These are phyloP conservation scores for Tetragnatha montana DNA, from an alignment of 2,888 invertebrate species.

Conservation along the genomic window DNA sequence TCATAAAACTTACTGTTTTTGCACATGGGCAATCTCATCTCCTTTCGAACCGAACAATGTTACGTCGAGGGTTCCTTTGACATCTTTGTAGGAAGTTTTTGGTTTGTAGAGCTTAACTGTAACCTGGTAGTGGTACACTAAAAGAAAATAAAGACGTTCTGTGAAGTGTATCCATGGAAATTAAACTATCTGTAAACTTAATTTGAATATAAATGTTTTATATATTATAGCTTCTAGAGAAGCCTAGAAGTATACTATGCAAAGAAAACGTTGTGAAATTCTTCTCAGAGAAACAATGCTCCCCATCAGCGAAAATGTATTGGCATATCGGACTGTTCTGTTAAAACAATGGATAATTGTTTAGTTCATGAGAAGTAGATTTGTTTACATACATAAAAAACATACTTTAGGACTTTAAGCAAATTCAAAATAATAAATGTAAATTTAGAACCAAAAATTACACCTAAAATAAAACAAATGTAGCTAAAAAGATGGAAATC, in stretches of 20 bases:
- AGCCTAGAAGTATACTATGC: background rate
- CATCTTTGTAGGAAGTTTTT: conserved; percentile 48
- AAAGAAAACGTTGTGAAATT: too few species aligned
- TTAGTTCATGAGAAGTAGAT: too few species aligned
- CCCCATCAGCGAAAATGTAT: too few species aligned
- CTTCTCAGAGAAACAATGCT: too few species aligned
- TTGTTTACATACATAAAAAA: too few species aligned
- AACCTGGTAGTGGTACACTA: conserved; percentile 69
- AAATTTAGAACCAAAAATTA: too few species aligned
- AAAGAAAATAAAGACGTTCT: background rate
- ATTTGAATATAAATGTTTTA: background rate
- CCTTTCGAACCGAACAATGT: conserved; percentile 51
- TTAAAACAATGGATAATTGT: too few species aligned
- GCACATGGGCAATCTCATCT: conserved; percentile 47
- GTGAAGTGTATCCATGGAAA: background rate
- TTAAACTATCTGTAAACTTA: background rate
- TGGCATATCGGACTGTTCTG: too few species aligned
- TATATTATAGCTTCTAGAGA: background rate
- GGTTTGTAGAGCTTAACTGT: conserved; percentile 60
- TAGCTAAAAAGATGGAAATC: too few species aligned
- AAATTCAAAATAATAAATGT: too few species aligned
- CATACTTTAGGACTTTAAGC: too few species aligned
- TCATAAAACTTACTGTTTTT: conserved; percentile 41
- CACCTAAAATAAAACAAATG: too few species aligned
- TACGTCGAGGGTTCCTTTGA: conserved; percentile 63